Conservation (phyloP, 2,888 invertebrate species). For the Neoaliturus tenellus region DNA sequence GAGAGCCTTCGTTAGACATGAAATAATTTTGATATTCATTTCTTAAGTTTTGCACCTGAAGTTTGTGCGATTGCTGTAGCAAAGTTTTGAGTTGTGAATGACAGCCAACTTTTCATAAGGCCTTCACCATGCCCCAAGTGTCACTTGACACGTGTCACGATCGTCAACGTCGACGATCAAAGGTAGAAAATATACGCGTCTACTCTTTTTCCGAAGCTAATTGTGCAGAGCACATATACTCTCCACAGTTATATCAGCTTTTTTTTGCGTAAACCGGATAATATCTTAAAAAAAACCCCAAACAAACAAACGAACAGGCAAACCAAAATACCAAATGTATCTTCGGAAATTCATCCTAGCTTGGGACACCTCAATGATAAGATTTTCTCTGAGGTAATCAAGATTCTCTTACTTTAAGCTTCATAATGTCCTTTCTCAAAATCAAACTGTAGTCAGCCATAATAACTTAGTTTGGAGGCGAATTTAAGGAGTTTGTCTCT, state of each 20-base stretch:
- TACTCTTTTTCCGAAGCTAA: neutral
- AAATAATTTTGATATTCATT: neutral
- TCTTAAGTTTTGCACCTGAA: neutral
- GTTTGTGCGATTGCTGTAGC: neutral
- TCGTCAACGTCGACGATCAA: neutral
- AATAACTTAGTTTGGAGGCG: slow-evolving; percentile 45
- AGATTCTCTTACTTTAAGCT: neutral
- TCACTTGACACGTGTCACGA: neutral
- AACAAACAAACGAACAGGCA: no score
- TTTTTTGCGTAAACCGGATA: neutral
- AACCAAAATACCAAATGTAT: neutral
- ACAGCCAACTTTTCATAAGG: neutral
- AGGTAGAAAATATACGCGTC: neutral
- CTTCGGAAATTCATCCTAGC: neutral
- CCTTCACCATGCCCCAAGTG: neutral
- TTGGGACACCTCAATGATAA: neutral
- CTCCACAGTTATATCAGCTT: neutral
- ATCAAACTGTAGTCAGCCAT: no score
- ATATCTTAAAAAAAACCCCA: neutral
- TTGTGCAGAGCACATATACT: neutral
- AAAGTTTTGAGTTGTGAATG: neutral
- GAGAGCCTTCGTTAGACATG: neutral
- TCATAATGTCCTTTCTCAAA: neutral
- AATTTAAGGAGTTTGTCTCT: slow-evolving; percentile 48
- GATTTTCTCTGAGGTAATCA: neutral